These are phyloP conservation scores for Anisognathus igniventris DNA, from an alignment of 2,797 vertebrate species.

Conservation along the genomic window DNA sequence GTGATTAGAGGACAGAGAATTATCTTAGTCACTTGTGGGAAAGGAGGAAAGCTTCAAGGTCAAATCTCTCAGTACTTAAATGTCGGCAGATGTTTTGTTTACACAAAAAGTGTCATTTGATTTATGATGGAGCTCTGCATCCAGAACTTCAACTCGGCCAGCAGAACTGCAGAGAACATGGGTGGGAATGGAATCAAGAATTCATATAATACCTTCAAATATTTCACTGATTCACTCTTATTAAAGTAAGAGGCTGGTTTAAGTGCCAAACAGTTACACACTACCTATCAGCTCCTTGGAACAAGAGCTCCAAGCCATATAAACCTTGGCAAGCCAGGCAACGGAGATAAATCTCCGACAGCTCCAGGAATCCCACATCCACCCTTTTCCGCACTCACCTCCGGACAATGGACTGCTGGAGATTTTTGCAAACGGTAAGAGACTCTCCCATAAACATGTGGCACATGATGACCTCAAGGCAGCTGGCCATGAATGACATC, in stretches of 20 bases:
- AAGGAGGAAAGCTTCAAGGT: conserved; percentile 64
- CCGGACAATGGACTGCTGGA: conserved; percentile 87
- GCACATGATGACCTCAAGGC: conserved; percentile 84
- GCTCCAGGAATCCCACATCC: conserved; percentile 4
- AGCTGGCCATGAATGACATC: conserved; percentile 85
- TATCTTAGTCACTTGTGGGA: conserved; percentile 64
- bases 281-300: not conserved
- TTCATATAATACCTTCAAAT: not conserved
- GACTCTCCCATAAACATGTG: conserved; percentile 95
- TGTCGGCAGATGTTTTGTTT: conserved; percentile 64
- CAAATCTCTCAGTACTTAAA: conserved; percentile 46
- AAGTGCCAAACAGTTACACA: conserved; percentile 5
- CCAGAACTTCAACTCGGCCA: not conserved
- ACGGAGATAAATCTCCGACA: not conserved
- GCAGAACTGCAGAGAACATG: not conserved
- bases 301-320: conserved; percentile 13
- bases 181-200: conserved; percentile 34
- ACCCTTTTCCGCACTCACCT: conserved; percentile 75
- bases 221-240: conserved; percentile 29
- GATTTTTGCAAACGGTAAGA: conserved; percentile 84
- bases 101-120: conserved; percentile 37
- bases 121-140: conserved; percentile 30
- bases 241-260: conserved; percentile 4
- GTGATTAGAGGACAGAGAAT: conserved; percentile 60
- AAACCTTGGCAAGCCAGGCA: conserved; percentile 7